Conservation (phyloP, 1,140 invertebrate species). For the Trichomalopsis sarcophagae region DNA sequence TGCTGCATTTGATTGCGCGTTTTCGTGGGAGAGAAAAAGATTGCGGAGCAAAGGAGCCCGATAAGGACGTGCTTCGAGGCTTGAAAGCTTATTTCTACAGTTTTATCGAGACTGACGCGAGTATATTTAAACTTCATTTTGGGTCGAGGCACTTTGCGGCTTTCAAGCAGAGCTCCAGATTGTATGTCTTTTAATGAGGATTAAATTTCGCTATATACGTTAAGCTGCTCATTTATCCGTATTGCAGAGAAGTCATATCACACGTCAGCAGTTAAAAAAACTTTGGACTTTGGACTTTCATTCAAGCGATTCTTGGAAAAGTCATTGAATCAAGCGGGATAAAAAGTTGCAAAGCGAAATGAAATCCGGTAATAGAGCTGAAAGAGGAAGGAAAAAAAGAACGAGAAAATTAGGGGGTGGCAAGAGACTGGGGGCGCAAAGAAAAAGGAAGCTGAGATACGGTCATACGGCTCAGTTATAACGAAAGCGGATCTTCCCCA, state of each 20-base stretch:
- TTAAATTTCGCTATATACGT: no score
- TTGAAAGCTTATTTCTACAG: neutral
- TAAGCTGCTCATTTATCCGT: neutral
- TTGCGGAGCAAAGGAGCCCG: neutral
- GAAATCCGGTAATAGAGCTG: slow-evolving; percentile 21
- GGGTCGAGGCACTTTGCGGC: no score
- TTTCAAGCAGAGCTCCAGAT: no score
- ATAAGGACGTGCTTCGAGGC: neutral
- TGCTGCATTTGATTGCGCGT: neutral
- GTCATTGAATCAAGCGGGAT: neutral
- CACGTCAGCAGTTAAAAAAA: neutral
- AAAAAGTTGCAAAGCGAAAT: slow-evolving; percentile 45
- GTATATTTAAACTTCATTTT: no score
- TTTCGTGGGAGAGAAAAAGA: neutral
- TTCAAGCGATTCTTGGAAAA: neutral
- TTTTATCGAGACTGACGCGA: neutral
- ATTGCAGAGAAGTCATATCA: neutral
- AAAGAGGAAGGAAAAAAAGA: neutral
- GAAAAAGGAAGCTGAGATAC: neutral
- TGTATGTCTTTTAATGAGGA: no score
- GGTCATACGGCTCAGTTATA: slow-evolving; percentile 15
- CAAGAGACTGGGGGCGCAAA: neutral
- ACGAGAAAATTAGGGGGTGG: slow-evolving; percentile 11
- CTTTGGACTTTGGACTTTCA: neutral
- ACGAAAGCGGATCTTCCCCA: neutral